Conservation (phyloP, 2,797 vertebrate species). For the Centropyge bicolor region DNA sequence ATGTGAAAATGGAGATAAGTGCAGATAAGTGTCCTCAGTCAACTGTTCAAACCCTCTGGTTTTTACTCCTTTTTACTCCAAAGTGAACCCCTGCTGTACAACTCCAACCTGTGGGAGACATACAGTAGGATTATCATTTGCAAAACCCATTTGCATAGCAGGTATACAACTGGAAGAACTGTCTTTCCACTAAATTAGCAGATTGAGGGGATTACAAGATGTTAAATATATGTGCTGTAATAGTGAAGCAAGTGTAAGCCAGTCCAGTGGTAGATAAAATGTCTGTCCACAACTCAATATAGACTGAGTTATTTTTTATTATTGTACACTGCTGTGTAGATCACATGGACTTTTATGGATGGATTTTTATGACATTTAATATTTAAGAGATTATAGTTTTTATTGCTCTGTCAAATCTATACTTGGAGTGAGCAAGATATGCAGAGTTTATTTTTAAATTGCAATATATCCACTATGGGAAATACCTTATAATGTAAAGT, state of each 20-base stretch:
- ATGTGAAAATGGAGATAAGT: background rate
- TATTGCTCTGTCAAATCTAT: background rate
- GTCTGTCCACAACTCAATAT: background rate
- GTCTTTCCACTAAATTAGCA: background rate
- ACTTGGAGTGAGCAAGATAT: background rate
- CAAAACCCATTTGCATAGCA: constrained; percentile 2
- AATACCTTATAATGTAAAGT: background rate
- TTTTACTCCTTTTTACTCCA: background rate
- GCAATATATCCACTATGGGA: background rate
- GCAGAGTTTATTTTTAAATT: background rate
- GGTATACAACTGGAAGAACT: background rate
- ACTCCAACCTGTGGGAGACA: background rate
- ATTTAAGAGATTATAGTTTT: background rate
- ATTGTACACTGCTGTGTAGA: background rate
- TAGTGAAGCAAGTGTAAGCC: background rate
- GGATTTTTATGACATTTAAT: background rate
- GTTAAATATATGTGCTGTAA: background rate
- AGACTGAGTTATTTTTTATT: background rate
- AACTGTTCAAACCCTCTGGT: background rate
- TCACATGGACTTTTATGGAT: background rate
- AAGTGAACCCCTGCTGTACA: background rate
- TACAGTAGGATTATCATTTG: background rate
- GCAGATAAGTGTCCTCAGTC: background rate
- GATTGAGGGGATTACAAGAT: background rate
- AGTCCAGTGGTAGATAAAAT: background rate